phyloP scores from a whole-genome alignment of 2,888 invertebrate genomes.

The Neelides folsomi region DNA sequence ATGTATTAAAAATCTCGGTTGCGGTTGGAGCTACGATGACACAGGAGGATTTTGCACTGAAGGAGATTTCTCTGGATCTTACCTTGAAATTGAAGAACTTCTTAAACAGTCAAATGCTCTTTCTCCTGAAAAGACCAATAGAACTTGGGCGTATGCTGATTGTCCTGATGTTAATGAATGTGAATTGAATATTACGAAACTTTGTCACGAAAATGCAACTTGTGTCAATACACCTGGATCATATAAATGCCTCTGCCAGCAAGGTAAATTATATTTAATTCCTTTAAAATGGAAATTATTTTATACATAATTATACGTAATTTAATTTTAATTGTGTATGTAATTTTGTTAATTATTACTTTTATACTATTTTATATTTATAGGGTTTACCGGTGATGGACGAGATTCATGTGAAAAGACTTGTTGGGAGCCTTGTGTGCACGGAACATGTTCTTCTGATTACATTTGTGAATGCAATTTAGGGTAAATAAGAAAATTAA shows the following conservation, averaged over 20 bases:
- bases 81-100: constrained; percentile 9
- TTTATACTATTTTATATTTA: no score
- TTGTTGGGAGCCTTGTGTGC: constrained; percentile 35
- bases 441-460: constrained; percentile 27
- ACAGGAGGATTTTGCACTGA: constrained; percentile 72
- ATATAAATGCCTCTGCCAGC: constrained; percentile 73
- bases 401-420: constrained; percentile 67
- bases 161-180: constrained; percentile 93
- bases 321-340: not conserved
- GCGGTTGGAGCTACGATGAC: constrained; percentile 94
- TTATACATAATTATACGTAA: not conserved
- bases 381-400: constrained; percentile 80
- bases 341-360: not conserved
- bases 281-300: no score
- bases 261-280: no score
- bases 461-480: constrained; percentile 29
- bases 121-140: constrained; percentile 7
- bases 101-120: constrained; percentile 3
- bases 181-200: constrained; percentile 64
- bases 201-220: constrained; percentile 73
- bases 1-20: constrained; percentile 47
- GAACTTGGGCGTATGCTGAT: constrained; percentile 71
- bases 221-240: constrained; percentile 86
- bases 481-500: constrained; percentile 2
- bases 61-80: constrained; percentile 72